phyloP scores from a whole-genome alignment of 2,888 invertebrate genomes.

The Zonitis immaculata region DNA sequence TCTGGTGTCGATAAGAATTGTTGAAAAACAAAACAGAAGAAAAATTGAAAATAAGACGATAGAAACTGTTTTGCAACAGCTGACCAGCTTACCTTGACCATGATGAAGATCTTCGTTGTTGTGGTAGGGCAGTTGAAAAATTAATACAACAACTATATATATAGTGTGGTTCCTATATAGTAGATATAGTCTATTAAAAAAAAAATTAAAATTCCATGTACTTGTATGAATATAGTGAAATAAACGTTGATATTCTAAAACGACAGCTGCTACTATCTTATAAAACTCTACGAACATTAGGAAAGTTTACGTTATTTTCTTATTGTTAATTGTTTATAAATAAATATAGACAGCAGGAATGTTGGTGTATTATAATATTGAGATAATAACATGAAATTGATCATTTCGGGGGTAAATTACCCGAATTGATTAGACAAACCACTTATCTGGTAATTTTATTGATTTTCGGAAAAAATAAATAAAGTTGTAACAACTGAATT shows the following conservation, averaged over 20 bases:
- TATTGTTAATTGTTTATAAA: too few relatives aligned
- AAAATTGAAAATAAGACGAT: not conserved
- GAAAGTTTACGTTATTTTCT: too few relatives aligned
- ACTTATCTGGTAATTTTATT: not conserved
- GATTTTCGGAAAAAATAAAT: not conserved
- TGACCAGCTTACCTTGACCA: constrained; percentile 29
- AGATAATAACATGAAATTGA: too few relatives aligned
- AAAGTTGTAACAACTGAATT: too few relatives aligned
- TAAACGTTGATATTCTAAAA: not conserved
- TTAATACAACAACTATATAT: constrained; percentile 10
- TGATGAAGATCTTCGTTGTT: constrained; percentile 21
- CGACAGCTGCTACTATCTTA: not conserved
- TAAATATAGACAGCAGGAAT: too few relatives aligned
- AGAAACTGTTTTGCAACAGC: constrained; percentile 18
- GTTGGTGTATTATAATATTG: too few relatives aligned
- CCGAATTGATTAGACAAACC: not conserved
- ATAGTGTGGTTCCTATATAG: not conserved
- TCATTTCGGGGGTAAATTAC: not conserved
- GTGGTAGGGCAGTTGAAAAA: constrained; percentile 24
- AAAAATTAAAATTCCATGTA: too few relatives aligned
- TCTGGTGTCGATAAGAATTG: not conserved
- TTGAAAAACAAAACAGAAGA: not conserved
- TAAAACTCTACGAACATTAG: too few relatives aligned
- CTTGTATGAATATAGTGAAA: too few relatives aligned
- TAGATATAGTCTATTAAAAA: too few relatives aligned